phyloP scores from a whole-genome alignment of 1,140 invertebrate genomes.

The Arctopsyche grandis region DNA sequence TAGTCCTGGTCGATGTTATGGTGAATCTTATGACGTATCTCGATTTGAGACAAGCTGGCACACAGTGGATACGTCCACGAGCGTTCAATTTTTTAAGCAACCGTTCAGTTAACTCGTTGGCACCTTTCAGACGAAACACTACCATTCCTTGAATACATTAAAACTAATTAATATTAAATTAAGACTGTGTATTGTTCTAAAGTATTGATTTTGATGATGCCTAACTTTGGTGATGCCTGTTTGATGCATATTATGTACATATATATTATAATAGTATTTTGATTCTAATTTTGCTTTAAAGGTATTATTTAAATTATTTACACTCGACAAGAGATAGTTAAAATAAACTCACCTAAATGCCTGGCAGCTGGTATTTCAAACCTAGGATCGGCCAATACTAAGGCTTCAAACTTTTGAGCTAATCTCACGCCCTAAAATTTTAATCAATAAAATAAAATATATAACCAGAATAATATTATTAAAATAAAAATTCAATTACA shows the following conservation, averaged over 20 bases:
- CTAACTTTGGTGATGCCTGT: neutral
- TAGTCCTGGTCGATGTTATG: constrained; percentile 91
- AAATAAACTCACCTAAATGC: constrained; percentile 71
- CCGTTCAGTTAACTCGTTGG: constrained; percentile 85
- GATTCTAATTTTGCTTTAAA: neutral
- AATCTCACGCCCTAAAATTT: constrained; percentile 76
- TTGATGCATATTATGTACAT: neutral
- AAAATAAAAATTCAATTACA: constrained; percentile 41
- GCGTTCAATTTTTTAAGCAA: constrained; percentile 89
- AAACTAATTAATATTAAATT: neutral
- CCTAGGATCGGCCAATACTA: constrained; percentile 81
- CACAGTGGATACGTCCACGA: constrained; percentile 88
- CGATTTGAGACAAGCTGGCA: constrained; percentile 89
- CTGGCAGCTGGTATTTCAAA: constrained; percentile 92
- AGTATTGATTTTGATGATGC: neutral
- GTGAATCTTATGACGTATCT: constrained; percentile 94
- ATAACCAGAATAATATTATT: constrained; percentile 14
- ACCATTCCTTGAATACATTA: constrained; percentile 76
- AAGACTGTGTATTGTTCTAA: neutral
- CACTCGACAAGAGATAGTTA: too few relatives aligned
- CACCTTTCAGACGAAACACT: constrained; percentile 88
- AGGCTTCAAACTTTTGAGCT: constrained; percentile 89
- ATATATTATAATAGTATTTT: neutral
- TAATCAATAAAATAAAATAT: neutral
- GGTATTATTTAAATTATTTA: too few relatives aligned